Evolutionary conservation across 2,113 vertebrate species (phyloP), one percentile per base, ranked within the genome.

Genomic region (Eolophus roseicapilla): DNA sequence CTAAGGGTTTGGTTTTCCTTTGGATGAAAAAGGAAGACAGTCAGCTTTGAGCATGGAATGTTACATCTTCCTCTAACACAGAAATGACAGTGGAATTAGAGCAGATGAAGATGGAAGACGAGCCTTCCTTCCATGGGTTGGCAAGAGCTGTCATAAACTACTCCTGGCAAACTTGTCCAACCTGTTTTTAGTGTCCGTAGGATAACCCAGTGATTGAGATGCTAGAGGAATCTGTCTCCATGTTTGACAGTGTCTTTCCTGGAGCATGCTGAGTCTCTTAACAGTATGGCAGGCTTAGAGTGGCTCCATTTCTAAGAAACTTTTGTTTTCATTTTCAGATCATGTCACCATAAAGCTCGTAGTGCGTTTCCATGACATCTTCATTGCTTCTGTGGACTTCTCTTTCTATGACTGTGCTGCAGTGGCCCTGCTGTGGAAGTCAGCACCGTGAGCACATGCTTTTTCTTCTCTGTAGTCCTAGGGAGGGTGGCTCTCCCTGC

Each of bases 401-500:
- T 98, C 98, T 92, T 99, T 99, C 97, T 99, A 99, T 33, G 99
- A 99, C 97, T 99, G 99, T 84, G 95, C 94, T 41, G 98, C 98
- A 2, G 98, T 99, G 70, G 98, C 99, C 91, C 97, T 98, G 97
- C 98, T 99, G 74, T 98, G 96, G 74, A 99, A 98, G 46, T 99
- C 98, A 67, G 98, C 98, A 93, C 99, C 98, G 99, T 99, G 97
- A 99, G 99, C 98, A 91, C 95, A 95, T 68, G 69, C 65, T 89
- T 96, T 94, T 93, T 88, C 79, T 94, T 81, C 52, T 62, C 63
- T 76, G 52, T 90, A 89, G 90, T 88, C 95, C 28, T 31, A 80
- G 75, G 46, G 70, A 73, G 68, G 50, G 77, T 84, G 65, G n/a
- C 75, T 79, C 27, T 75, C 37, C 46, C 31, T 47, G 93, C 37